phyloP scores from a whole-genome alignment of 2,888 invertebrate genomes.

The Dryadula phaetusa region DNA sequence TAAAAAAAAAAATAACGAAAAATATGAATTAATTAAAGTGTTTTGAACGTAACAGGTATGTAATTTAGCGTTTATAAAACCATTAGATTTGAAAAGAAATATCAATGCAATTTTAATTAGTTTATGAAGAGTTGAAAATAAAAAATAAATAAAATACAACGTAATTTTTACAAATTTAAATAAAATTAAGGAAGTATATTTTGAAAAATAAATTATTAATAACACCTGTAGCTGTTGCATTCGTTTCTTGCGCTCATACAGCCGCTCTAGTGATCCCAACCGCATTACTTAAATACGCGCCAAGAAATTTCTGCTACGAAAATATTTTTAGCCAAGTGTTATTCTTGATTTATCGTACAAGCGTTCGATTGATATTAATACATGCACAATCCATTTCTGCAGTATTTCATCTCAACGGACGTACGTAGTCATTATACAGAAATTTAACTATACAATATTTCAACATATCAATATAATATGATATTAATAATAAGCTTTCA shows the following conservation, averaged over 20 bases:
- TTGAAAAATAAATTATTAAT: constrained; percentile 27
- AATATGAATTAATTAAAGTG: constrained; percentile 20
- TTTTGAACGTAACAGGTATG: constrained; percentile 38
- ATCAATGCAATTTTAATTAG: background rate
- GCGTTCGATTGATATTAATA: constrained; percentile 46
- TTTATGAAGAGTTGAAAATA: background rate
- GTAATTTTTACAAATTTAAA: background rate
- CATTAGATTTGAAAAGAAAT: background rate
- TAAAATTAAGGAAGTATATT: constrained; percentile 1
- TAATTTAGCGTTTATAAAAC: constrained; percentile 18
- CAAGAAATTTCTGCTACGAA: constrained; percentile 48
- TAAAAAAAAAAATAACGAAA: constrained; percentile 9
- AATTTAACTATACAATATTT: constrained; percentile 30
- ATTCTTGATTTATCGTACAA: constrained; percentile 45
- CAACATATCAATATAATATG: constrained; percentile 1
- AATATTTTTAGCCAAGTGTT: constrained; percentile 47
- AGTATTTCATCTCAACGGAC: constrained; percentile 41
- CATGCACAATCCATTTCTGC: constrained; percentile 43
- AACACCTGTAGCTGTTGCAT: constrained; percentile 50
- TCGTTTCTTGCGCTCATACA: constrained; percentile 49
- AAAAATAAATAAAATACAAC: background rate
- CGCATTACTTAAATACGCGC: constrained; percentile 48
- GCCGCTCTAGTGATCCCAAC: constrained; percentile 42
- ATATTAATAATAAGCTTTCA: background rate
- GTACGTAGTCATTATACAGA: constrained; percentile 33